Evolutionary conservation across 2,888 invertebrate species (phyloP).

Genomic region (Escarpia spicata): DNA sequence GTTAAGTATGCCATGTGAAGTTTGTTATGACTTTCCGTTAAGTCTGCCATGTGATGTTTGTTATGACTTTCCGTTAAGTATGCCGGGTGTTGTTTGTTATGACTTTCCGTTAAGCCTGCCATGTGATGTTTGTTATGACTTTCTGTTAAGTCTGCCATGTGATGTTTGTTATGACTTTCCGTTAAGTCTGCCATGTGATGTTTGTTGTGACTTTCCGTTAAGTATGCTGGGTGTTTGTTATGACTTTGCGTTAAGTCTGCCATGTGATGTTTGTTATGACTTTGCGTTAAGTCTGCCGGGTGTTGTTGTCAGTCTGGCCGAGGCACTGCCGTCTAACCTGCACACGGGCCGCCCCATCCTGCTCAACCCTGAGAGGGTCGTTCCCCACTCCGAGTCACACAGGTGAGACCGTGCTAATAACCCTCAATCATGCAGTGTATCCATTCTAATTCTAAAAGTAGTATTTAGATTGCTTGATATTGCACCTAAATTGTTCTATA

Average conservation of each 20-base stretch:
- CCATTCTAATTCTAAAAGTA: neutral
- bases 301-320: neutral
- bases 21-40: no score
- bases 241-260: no score
- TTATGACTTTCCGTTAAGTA: neutral
- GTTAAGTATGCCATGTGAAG: no score
- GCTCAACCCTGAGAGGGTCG: constrained; percentile 87
- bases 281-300: neutral
- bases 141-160: no score
- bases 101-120: no score
- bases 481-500: neutral
- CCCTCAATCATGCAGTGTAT: neutral
- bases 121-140: no score
- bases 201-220: no score
- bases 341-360: constrained; percentile 81
- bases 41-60: no score
- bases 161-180: no score
- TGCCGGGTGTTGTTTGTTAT: neutral
- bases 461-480: neutral
- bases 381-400: constrained; percentile 78
- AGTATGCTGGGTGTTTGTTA: no score
- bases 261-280: no score
- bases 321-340: constrained; percentile 67
- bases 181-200: neutral
- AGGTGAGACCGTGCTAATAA: constrained; percentile 63